These are phyloP conservation scores for Dysdera silvatica DNA, from an alignment of 1,140 invertebrate species.

Conservation along the genomic window DNA sequence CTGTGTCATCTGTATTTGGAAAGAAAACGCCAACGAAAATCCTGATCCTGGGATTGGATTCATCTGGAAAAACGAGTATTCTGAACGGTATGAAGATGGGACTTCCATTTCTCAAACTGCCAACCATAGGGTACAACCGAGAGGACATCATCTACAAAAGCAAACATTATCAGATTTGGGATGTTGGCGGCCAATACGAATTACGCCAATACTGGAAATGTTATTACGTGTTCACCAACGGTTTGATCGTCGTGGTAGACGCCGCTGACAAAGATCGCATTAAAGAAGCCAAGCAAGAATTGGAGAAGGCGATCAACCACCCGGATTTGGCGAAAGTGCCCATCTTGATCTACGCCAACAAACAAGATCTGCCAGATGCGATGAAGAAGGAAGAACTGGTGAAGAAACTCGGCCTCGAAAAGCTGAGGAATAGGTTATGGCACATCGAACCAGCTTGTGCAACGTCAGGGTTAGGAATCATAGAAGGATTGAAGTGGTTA, in stretches of 20 bases:
- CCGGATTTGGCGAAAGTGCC: slow-evolving; percentile 98
- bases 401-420: slow-evolving; percentile 92
- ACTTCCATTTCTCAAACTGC: too few relatives aligned
- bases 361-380: slow-evolving; percentile 94
- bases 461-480: slow-evolving; percentile 91
- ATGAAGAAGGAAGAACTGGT: slow-evolving; percentile 99
- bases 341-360: slow-evolving; percentile 98
- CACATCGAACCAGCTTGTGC: slow-evolving; percentile 95
- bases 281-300: slow-evolving; percentile 59
- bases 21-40: too few relatives aligned
- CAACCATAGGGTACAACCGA: slow-evolving; percentile 88
- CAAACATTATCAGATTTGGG: slow-evolving; percentile 55
- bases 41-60: too few relatives aligned
- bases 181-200: slow-evolving; percentile 98
- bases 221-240: slow-evolving; percentile 88
- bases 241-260: slow-evolving; percentile 41
- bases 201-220: slow-evolving; percentile 96
- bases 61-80: too few relatives aligned
- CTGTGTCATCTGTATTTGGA: too few relatives aligned
- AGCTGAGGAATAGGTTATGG: slow-evolving; percentile 96
- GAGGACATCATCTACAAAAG: neutral
- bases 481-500: slow-evolving; percentile 98
- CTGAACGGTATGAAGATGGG: too few relatives aligned
- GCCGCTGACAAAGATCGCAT: slow-evolving; percentile 19
- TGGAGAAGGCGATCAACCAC: slow-evolving; percentile 97